These are phyloP conservation scores for Cephalopterus ornatus DNA, from an alignment of 2,113 vertebrate species.

Conservation along the genomic window DNA sequence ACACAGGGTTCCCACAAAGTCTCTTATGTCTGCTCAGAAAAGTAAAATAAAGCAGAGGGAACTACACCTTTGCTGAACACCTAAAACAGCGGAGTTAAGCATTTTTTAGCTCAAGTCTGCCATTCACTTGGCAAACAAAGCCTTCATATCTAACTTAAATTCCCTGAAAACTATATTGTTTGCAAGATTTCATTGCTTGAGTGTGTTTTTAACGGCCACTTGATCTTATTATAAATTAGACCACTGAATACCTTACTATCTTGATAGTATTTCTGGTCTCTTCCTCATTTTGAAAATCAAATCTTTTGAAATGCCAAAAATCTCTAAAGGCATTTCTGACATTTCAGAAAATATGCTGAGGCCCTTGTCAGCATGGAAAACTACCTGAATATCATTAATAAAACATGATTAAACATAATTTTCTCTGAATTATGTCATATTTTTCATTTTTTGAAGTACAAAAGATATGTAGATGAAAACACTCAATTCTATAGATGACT, in stretches of 20 bases:
- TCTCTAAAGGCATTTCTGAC: slow-evolving; percentile 18
- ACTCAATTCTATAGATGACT: background rate
- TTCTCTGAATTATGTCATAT: background rate
- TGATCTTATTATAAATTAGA: background rate
- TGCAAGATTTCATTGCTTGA: background rate
- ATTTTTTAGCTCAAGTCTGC: background rate
- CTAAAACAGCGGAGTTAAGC: background rate
- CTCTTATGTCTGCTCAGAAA: background rate
- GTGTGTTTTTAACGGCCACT: background rate
- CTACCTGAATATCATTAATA: background rate
- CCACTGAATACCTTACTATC: background rate
- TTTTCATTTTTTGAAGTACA: background rate
- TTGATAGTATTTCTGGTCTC: background rate
- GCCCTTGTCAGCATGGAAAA: background rate
- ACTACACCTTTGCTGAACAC: background rate
- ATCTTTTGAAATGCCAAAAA: background rate
- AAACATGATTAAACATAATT: background rate
- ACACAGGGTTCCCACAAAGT: background rate
- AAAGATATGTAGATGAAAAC: slow-evolving; percentile 12
- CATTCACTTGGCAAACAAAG: background rate
- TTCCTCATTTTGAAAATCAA: background rate
- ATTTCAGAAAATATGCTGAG: slow-evolving; percentile 2
- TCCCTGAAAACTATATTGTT: background rate
- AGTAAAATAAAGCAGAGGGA: background rate
- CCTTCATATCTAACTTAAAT: background rate